These are phyloP conservation scores for Casuarius casuarius DNA, from an alignment of 2,113 vertebrate species.

Conservation along the genomic window DNA sequence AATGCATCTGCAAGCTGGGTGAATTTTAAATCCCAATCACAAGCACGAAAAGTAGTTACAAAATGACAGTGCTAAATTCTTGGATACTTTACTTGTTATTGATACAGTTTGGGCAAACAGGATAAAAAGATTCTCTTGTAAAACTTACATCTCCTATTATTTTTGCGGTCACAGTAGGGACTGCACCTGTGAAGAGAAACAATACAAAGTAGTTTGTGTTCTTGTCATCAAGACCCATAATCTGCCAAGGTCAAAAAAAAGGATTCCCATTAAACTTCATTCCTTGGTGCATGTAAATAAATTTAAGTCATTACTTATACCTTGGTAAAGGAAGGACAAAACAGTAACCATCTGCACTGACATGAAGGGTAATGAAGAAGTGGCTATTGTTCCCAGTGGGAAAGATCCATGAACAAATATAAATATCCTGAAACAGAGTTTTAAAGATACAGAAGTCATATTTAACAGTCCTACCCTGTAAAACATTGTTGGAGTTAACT, in stretches of 20 bases:
- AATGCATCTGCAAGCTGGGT: background rate
- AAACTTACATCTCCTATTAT: constrained; percentile 93
- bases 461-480: constrained; percentile 82
- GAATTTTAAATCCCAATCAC: background rate
- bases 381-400: background rate
- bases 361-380: background rate
- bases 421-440: background rate
- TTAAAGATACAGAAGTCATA: background rate
- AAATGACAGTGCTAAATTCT: background rate
- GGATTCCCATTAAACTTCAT: background rate
- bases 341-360: background rate
- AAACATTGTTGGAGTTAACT: constrained; percentile 79
- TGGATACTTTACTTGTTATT: constrained; percentile 21
- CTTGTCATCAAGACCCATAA: constrained; percentile 16
- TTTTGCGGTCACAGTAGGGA: constrained; percentile 90
- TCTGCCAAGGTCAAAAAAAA: background rate
- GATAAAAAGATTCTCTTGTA: constrained; percentile 2
- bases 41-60: background rate
- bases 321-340: constrained; percentile 15
- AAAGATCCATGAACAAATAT: constrained; percentile 1
- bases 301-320: background rate
- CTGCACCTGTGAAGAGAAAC: constrained; percentile 80
- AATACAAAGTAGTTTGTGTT: constrained; percentile 25
- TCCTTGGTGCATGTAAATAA: background rate
- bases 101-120: background rate